Percentiles rank a stretch among this genome's conserved stretches.
Conservation (phyloP, 2,888 invertebrate species). For the Epicampocera succincta region DNA sequence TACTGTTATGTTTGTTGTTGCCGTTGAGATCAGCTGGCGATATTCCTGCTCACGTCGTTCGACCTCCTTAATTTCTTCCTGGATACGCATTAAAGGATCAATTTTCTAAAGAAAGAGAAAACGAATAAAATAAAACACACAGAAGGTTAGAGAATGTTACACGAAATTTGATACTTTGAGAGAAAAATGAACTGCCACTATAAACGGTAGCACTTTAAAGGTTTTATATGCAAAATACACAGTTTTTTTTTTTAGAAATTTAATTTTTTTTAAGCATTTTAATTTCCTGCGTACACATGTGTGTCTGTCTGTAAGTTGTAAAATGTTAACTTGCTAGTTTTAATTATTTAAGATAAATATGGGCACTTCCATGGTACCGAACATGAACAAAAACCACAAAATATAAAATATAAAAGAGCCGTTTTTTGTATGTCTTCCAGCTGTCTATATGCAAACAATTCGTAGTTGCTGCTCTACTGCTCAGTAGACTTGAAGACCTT, state of each 20-base stretch:
- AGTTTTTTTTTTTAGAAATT: too few species aligned
- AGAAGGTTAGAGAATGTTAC: slow-evolving; percentile 2
- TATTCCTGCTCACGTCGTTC: slow-evolving; percentile 92
- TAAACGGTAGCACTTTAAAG: slow-evolving; percentile 55
- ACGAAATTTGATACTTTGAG: slow-evolving; percentile 50
- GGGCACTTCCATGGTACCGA: too few species aligned
- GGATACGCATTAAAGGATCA: slow-evolving; percentile 90
- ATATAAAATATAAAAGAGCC: too few species aligned
- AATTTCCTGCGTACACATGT: neutral
- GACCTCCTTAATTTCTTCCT: slow-evolving; percentile 93
- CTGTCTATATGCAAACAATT: too few species aligned
- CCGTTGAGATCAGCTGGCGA: slow-evolving; percentile 81
- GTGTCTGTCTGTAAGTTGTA: too few species aligned
- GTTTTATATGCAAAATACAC: slow-evolving; percentile 32
- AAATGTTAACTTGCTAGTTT: too few species aligned
- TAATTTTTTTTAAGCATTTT: too few species aligned
- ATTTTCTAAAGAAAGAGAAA: slow-evolving; percentile 82
- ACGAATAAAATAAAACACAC: neutral
- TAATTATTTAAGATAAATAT: too few species aligned
- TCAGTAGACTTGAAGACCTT: too few species aligned
- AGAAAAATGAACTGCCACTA: slow-evolving; percentile 38
- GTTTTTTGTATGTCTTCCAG: too few species aligned
- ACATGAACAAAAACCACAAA: too few species aligned
- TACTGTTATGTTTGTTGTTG: slow-evolving; percentile 70
- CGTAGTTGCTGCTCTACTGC: too few species aligned